phyloP scores from a whole-genome alignment of 2,888 invertebrate species.

The Eupithecia centaureata region DNA sequence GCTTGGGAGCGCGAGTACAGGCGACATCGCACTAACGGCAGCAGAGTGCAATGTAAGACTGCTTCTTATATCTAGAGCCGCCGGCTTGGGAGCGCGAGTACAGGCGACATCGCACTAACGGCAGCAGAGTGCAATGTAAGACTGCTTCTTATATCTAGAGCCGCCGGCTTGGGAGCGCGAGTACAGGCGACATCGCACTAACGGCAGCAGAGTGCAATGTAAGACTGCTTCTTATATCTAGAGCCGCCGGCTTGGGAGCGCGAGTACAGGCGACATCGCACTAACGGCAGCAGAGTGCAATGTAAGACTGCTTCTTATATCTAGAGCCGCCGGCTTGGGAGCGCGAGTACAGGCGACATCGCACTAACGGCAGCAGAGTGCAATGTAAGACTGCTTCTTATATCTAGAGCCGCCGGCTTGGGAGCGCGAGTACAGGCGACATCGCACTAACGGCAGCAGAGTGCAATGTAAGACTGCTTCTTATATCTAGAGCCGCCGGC shows the following conservation, averaged over 20 bases:
- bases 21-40: conserved; percentile 91
- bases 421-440: conserved; percentile 92
- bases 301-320: conserved; percentile 87
- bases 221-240: conserved; percentile 77
- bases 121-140: conserved; percentile 95
- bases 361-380: conserved; percentile 93
- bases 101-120: conserved; percentile 90
- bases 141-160: conserved; percentile 70
- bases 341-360: conserved; percentile 89
- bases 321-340: conserved; percentile 89
- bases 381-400: conserved; percentile 88
- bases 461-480: conserved; percentile 90
- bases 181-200: conserved; percentile 89
- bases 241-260: conserved; percentile 89
- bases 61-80: conserved; percentile 73
- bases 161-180: conserved; percentile 90
- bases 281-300: conserved; percentile 94
- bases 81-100: conserved; percentile 92
- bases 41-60: conserved; percentile 93
- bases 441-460: conserved; percentile 91
- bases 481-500: conserved; percentile 82
- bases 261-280: conserved; percentile 90
- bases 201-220: conserved; percentile 95
- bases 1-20: conserved; percentile 93
- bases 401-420: conserved; percentile 86